Evolutionary conservation across 2,888 invertebrate species (phyloP), one percentile per base, ranked within the genome.

Genomic region (Nematopogon swammerdamellus): DNA sequence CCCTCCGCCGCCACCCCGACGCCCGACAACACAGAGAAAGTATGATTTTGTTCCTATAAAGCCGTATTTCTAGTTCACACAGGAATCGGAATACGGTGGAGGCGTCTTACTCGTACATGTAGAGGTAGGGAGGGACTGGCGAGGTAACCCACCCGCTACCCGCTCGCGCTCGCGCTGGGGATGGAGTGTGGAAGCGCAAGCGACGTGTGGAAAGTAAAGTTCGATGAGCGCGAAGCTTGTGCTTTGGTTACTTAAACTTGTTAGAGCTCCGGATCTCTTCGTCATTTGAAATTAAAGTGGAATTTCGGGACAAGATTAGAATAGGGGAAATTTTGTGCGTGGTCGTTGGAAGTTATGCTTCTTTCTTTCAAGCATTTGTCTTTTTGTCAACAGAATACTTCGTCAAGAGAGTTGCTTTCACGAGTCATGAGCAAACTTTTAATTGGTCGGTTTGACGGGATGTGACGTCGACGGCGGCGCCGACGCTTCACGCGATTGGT

Each of bases 1-100:
- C 43, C 43, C 46, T 18, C 44, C 50, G 50, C 51, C 46, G 51
- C 36, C 48, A 43, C 36, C 49, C 50, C 50, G 48, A 44, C 68
- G 49, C 66, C 44, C 30, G 25, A 19, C 19, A 43, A 29, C 36
- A 20, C 42, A 36, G 44, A 36, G 44, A 44, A 18, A 19, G 19
- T 19, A 44, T 11, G 18, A 46, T 46, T 25, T 6, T 77, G 74
- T 76, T 77, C 77, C 75, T 72, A 77, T 77, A 79, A 79, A 77
- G 76, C 76, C 73, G 77, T 76, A 79, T 77, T 79, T 76, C 79
- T 76, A 77, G 77, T 77, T 70, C 76, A 77, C 76, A 77, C 74
- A 75, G 77, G 75, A 76, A 79, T 79, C 75, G 73, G 72, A 77
- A 72, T 73, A 70, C 70, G 73, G 5, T 10, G 25, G 5, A 6